Base-by-base conservation (phyloP, 1,140 invertebrate genomes). In the Ips typographus region DNA sequence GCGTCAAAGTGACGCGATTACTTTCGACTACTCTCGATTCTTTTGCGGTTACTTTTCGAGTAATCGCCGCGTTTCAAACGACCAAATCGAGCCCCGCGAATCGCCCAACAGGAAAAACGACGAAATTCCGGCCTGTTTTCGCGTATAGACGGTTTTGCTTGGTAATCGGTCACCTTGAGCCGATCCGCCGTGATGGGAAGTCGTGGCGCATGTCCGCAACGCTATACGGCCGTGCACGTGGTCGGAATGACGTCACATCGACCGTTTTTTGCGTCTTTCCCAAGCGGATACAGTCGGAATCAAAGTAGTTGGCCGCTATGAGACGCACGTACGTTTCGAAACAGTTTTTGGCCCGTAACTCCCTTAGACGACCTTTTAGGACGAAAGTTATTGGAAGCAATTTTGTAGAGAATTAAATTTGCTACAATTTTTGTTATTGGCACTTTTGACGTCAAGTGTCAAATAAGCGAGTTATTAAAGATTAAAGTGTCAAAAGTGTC, bases 151-250 rank as follows among this genome's bases (percentile, higher is more conserved):
- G 39, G 40, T 66, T 47, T n/a, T 49, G 59, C 38, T 53, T 51
- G 38, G 37, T 4, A 37, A 66, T 37, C 55, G 49, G 55, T 58
- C 44, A 22, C 55, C 42, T 59, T 6, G 8, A 58, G 36, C 42
- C 42, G 8, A 38, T 51, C 56, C 38, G 42, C 55, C 55, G 53
- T 53, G 42, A 4, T 39, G 44, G 42, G 6, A 41, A 57, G 47
- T 58, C 56, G 63, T 6, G 51, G 65, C 65, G 65, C 65, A 66
- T 66, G 65, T 66, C 43, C 65, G 65, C 65, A 66, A 65, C 61
- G 59, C 38, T 38, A 40, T 36, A 66, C 65, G 40, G 65, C 65
- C 42, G 59, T 55, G 55, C 65, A 66, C 65, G 65, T 66, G 65
- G 55, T 66, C 43, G 58, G 42, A 4, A 7, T 66, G 65, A 59